phyloP scores from a whole-genome alignment of 1,140 invertebrate species.

The Brachystomella parvula region DNA sequence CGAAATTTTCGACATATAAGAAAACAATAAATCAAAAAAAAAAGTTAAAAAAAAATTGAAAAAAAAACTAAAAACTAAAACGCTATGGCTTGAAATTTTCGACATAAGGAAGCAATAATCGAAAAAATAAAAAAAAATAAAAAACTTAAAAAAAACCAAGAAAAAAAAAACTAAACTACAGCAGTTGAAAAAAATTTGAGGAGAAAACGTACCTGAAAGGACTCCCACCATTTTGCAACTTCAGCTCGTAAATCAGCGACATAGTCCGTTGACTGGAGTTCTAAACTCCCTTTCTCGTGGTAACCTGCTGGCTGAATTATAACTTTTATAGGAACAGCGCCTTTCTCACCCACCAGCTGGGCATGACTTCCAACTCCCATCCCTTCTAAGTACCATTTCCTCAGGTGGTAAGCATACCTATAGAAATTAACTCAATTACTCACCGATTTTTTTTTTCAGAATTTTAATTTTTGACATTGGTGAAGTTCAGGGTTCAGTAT shows the following conservation, averaged over 20 bases:
- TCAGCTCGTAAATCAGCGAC: constrained; percentile 85
- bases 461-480: no score
- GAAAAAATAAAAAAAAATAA: background rate
- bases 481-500: no score
- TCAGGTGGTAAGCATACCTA: constrained; percentile 74
- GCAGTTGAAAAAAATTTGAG: no score
- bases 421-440: constrained; percentile 26
- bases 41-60: no score
- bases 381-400: constrained; percentile 74
- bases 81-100: no score
- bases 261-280: constrained; percentile 69
- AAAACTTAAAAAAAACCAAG: background rate
- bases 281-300: constrained; percentile 64
- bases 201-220: constrained; percentile 44
- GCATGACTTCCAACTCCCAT: constrained; percentile 61
- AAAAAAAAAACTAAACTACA: no score
- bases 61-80: no score
- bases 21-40: no score
- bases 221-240: constrained; percentile 85
- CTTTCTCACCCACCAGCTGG: constrained; percentile 52
- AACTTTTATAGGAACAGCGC: constrained; percentile 56
- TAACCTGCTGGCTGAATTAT: constrained; percentile 77
- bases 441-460: background rate
- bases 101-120: no score
- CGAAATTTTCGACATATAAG: no score